Evolutionary conservation across 2,113 vertebrate genomes (phyloP).

Genomic region (Eubucco bourcierii): DNA sequence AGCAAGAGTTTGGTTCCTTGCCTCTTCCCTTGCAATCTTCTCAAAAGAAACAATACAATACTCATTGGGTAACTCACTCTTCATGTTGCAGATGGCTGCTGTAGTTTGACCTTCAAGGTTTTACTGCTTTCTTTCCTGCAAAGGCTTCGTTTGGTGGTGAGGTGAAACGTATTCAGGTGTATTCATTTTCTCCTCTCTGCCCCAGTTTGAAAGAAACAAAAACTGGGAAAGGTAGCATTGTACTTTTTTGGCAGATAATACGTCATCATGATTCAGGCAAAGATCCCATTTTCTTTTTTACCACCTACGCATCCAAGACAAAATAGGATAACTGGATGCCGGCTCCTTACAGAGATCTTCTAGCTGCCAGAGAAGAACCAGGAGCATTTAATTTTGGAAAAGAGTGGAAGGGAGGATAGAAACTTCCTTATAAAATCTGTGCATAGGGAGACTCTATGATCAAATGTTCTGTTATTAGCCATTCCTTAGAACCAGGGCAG

Average conservation of each 20-base stretch:
- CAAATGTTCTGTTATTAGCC: not conserved
- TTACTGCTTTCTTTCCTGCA: not conserved
- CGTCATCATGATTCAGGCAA: not conserved
- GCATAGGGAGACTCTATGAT: not conserved
- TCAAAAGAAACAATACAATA: not conserved
- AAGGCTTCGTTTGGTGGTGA: not conserved
- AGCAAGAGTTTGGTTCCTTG: not conserved
- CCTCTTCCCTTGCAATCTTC: not conserved
- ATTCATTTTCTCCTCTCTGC: not conserved
- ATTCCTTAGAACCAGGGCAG: not conserved
- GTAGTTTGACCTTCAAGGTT: not conserved
- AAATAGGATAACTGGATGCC: slow-evolving; percentile 20
- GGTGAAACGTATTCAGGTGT: not conserved
- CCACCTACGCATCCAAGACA: slow-evolving; percentile 11
- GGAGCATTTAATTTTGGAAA: not conserved
- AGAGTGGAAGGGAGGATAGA: not conserved
- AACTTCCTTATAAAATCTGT: not conserved
- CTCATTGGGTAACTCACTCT: not conserved
- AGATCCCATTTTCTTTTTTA: slow-evolving; percentile 41
- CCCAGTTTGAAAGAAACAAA: not conserved
- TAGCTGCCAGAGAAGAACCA: not conserved
- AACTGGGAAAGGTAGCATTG: not conserved
- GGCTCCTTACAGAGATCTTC: not conserved
- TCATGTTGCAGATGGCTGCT: not conserved
- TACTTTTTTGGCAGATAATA: not conserved